Conservation (phyloP, 2,888 invertebrate species). For the Neoascia interrupta region DNA sequence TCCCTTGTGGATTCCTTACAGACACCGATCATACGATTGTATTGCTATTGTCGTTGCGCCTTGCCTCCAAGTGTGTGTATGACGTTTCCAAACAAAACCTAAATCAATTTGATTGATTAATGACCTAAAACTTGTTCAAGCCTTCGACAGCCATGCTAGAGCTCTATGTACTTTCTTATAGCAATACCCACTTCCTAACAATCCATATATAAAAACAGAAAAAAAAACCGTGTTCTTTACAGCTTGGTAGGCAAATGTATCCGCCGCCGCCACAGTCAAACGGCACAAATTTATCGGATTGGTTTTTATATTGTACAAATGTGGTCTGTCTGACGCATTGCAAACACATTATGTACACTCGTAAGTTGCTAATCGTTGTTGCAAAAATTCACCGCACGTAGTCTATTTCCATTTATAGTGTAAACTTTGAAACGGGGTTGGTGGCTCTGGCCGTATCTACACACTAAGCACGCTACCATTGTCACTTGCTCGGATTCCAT, state of each 20-base stretch:
- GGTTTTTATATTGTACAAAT: slow-evolving; percentile 23
- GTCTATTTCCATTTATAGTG: slow-evolving; percentile 39
- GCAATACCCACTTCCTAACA: slow-evolving; percentile 31
- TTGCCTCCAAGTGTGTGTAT: too few relatives aligned
- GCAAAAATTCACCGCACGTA: slow-evolving; percentile 53
- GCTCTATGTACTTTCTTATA: slow-evolving; percentile 1
- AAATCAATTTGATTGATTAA: slow-evolving; percentile 28
- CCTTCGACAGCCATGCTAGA: too few relatives aligned
- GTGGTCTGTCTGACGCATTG: slow-evolving; percentile 31
- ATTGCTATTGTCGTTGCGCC: too few relatives aligned
- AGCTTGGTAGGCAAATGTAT: slow-evolving; percentile 19
- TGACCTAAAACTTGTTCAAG: slow-evolving; percentile 7
- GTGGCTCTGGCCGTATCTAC: too few relatives aligned
- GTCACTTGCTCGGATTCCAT: slow-evolving; percentile 37
- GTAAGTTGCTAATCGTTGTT: too few relatives aligned
- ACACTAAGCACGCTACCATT: slow-evolving; percentile 10
- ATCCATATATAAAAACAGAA: slow-evolving; percentile 5
- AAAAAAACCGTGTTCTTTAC: slow-evolving; percentile 28
- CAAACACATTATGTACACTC: too few relatives aligned
- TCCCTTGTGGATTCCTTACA: too few relatives aligned
- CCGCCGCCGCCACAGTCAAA: slow-evolving; percentile 36
- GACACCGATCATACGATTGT: too few relatives aligned
- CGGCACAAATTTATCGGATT: slow-evolving; percentile 7
- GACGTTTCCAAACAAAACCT: too few relatives aligned
- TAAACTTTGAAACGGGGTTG: slow-evolving; percentile 30